Percentiles rank a stretch among this genome's conserved stretches.
phyloP scores from a whole-genome alignment of 2,888 invertebrate species.

The Microchrysa polita region DNA sequence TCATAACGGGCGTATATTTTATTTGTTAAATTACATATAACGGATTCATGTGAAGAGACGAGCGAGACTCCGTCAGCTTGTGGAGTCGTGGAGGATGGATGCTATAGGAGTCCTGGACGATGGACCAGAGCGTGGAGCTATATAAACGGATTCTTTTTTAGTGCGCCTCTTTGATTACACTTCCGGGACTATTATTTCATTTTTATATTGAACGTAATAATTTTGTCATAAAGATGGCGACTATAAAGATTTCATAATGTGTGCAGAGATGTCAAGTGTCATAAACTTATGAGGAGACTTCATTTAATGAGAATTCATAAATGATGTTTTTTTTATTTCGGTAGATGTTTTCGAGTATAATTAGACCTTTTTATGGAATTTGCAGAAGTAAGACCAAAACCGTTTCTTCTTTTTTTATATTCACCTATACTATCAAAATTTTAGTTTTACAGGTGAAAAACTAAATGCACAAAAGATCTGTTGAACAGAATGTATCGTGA shows the following conservation, averaged over 20 bases:
- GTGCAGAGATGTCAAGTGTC: conserved; percentile 9
- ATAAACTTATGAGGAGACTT: not conserved
- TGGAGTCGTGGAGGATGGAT: conserved; percentile 3
- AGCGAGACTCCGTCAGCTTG: not conserved
- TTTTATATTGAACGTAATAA: conserved; percentile 23
- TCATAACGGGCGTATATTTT: conserved; percentile 2
- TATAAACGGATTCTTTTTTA: conserved; percentile 41
- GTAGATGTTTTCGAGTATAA: too few species aligned
- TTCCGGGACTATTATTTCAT: conserved; percentile 38
- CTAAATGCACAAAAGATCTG: too few species aligned
- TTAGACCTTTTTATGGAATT: too few species aligned
- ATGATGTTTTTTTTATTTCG: not conserved
- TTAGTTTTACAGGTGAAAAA: too few species aligned
- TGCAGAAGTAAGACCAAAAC: too few species aligned
- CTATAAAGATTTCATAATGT: conserved; percentile 38
- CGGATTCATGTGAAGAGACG: not conserved
- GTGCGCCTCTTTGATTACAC: conserved; percentile 36
- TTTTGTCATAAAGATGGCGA: conserved; percentile 26
- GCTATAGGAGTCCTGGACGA: not conserved
- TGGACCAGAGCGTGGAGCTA: conserved; percentile 4
- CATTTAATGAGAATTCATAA: not conserved
- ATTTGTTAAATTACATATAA: not conserved
- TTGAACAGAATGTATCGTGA: too few species aligned
- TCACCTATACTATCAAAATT: too few species aligned
- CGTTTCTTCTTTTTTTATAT: too few species aligned